Evolutionary conservation across 2,888 invertebrate genomes (phyloP), one percentile per base, ranked within the genome.

Genomic region (Archaeoteleia sp.): DNA sequence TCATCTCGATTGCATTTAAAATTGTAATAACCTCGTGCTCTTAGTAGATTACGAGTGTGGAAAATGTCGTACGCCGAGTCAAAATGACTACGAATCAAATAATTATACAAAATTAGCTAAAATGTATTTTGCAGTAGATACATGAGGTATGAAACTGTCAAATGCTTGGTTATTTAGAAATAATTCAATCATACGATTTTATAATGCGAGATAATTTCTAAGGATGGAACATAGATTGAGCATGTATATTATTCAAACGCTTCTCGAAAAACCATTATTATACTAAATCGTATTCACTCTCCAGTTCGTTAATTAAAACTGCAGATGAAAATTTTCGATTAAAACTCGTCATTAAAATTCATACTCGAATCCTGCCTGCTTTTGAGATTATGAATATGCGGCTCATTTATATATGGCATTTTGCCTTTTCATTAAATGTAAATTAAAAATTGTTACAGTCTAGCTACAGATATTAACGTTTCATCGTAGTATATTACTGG

Each of bases 281-380:
- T 23, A 3, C 23, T 23, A 17, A 29, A 30, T 30, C 13, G 17
- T 10, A 40, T 40, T 20, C 40, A 23, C 23, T 17, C 20, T 20
- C n/a, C 17, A 23, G 9, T 40, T 12, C 45, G 32, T 13, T 49
- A 23, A 49, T 37, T 37, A 49, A 37, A 37, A 34, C 37, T 13
- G 25, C 25, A 23, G 37, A 49, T 49, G 49, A 37, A 35, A 49
- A 37, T 49, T 40, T 37, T 29, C 37, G 49, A 49, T 39, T 25
- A 39, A 49, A 51, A 39, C 29, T 39, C 29, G 39, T 20, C 32
- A 29, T 51, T 51, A 39, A 39, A 49, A 37, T 32, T 15, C 34
- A 34, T 15, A 14, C 42, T 27, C n/a, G 13, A 27, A 14, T 42
- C 42, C 25, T 23, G 10, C 27, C 25, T 25, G 42, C 42, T 42